These are phyloP conservation scores for Calidris pygmaea DNA, from an alignment of 2,113 vertebrate species.

Conservation along the genomic window DNA sequence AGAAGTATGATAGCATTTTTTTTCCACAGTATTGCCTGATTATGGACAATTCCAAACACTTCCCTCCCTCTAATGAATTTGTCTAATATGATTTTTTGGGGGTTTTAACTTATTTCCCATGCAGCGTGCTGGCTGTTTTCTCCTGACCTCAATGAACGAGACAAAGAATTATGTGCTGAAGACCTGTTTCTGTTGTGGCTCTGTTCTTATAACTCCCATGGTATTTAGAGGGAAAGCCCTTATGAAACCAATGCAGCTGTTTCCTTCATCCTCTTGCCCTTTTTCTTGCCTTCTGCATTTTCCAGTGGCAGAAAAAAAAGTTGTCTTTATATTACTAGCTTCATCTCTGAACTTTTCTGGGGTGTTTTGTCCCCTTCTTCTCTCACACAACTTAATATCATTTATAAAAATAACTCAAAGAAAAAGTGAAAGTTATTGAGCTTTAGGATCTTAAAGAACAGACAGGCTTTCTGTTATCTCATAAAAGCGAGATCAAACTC, in stretches of 20 bases:
- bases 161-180: not conserved
- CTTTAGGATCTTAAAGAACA: not conserved
- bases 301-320: not conserved
- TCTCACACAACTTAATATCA: not conserved
- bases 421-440: not conserved
- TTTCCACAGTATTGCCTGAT: not conserved
- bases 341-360: not conserved
- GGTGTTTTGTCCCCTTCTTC: not conserved
- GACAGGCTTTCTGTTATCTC: not conserved
- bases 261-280: not conserved
- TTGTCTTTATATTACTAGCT: not conserved
- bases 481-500: not conserved
- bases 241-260: not conserved
- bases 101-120: not conserved
- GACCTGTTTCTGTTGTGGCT: not conserved
- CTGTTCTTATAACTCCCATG: not conserved
- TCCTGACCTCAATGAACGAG: not conserved
- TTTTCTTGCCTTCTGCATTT: not conserved
- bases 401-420: not conserved
- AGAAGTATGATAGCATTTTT: not conserved
- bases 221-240: not conserved
- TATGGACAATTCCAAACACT: not conserved
- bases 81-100: not conserved
- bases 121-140: fast-evolving
- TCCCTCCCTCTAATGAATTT: not conserved